These are phyloP conservation scores for Gymnosoma rotundatum DNA, from an alignment of 2,888 invertebrate genomes.

Conservation along the genomic window DNA sequence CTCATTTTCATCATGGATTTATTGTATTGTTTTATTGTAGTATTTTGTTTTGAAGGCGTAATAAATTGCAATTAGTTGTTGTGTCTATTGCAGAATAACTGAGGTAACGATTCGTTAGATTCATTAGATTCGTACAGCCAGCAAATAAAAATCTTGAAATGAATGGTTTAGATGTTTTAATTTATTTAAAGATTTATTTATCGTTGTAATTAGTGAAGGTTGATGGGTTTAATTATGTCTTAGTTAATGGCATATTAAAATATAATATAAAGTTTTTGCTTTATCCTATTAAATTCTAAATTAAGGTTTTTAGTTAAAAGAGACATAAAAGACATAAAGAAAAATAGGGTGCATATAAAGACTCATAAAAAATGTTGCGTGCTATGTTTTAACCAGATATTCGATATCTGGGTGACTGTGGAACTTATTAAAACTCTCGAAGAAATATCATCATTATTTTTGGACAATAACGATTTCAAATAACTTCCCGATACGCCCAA, in stretches of 20 bases:
- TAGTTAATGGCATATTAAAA: slow-evolving; percentile 27
- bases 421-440: no score
- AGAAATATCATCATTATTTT: no score
- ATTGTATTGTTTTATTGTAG: slow-evolving; percentile 57
- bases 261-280: background rate
- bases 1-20: slow-evolving; percentile 58
- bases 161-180: slow-evolving; percentile 56
- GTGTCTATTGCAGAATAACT: slow-evolving; percentile 9
- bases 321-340: no score
- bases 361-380: no score
- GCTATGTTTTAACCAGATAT: background rate
- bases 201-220: slow-evolving; percentile 65
- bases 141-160: slow-evolving; percentile 8
- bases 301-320: background rate
- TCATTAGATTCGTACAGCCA: background rate
- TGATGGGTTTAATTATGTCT: slow-evolving; percentile 67
- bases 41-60: slow-evolving; percentile 65
- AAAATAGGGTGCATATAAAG: no score
- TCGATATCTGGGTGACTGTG: no score
- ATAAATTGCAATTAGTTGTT: slow-evolving; percentile 67
- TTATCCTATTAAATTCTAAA: background rate
- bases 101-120: no score
- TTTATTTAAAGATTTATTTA: slow-evolving; percentile 66
- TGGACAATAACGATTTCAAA: no score
- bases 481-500: no score